phyloP scores from a whole-genome alignment of 92 coral and sea anemone species.

The Porites cylindrica region DNA sequence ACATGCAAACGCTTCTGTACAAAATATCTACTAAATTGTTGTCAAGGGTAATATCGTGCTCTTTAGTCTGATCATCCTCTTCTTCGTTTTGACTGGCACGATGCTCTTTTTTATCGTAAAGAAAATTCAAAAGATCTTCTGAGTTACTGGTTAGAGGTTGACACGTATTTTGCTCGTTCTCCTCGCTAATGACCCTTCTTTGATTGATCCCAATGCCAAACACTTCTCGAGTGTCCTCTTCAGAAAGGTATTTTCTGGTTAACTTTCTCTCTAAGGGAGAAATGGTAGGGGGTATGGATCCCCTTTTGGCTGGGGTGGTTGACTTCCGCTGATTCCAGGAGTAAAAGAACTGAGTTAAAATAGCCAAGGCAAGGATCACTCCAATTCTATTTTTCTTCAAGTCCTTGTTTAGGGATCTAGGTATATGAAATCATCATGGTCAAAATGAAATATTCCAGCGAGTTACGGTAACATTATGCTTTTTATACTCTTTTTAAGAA shows the following conservation, averaged over 20 bases:
- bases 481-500: no score
- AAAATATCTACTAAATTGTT: neutral
- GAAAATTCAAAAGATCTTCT: neutral
- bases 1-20: neutral
- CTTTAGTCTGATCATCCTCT: neutral
- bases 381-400: slow-evolving; percentile 26
- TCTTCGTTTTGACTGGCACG: neutral
- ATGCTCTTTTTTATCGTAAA: neutral
- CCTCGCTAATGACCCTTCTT: neutral
- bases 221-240: neutral
- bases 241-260: no score
- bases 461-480: no score
- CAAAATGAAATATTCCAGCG: no score
- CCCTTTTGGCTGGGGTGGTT: neutral
- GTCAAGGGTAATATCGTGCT: neutral
- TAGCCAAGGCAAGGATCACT: slow-evolving; percentile 15
- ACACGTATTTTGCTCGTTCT: neutral
- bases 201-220: slow-evolving; percentile 11
- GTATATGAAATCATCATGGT: neutral
- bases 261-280: neutral
- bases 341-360: slow-evolving; percentile 1
- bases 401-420: neutral
- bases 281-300: neutral
- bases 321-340: slow-evolving; percentile 3
- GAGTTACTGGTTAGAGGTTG: neutral